A percentile compares a stretch with the other conserved stretches of the same genome.
Evolutionary conservation across 2,113 vertebrate species (phyloP).

Genomic region (Climacteris rufus): DNA sequence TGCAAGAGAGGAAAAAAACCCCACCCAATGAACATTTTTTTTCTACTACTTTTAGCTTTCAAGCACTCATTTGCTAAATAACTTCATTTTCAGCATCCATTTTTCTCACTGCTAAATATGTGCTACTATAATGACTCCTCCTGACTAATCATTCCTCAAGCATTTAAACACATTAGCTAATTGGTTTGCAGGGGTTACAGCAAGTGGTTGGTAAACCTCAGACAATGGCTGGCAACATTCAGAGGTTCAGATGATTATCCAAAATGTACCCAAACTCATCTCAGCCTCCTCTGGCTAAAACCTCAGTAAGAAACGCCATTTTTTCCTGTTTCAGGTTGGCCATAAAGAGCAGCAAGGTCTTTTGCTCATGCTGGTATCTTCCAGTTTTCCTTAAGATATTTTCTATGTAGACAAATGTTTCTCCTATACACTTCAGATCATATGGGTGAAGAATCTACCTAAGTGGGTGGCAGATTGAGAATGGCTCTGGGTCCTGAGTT

Average conservation of each 20-base stretch:
- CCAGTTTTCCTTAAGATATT: background rate
- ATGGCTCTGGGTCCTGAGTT: background rate
- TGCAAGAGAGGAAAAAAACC: background rate
- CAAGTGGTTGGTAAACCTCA: background rate
- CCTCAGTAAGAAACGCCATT: background rate
- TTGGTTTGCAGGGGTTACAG: background rate
- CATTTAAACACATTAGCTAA: background rate
- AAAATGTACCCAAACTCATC: background rate
- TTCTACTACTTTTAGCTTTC: slow-evolving; percentile 41
- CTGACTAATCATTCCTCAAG: background rate
- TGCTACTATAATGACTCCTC: background rate
- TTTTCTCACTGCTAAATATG: slow-evolving; percentile 3
- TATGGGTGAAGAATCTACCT: background rate
- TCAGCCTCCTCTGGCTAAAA: background rate
- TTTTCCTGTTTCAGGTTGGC: background rate
- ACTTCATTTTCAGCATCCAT: background rate
- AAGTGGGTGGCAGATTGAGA: background rate
- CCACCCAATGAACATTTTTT: background rate
- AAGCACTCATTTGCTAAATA: slow-evolving; percentile 22
- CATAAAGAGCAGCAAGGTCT: background rate
- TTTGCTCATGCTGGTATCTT: background rate
- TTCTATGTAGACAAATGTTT: background rate
- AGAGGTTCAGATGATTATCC: background rate
- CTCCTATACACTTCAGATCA: background rate
- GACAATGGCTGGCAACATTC: background rate